Percentiles rank a stretch among this genome's conserved stretches.
phyloP scores from a whole-genome alignment of 2,888 invertebrate genomes.

The Periphyllus acericola region DNA sequence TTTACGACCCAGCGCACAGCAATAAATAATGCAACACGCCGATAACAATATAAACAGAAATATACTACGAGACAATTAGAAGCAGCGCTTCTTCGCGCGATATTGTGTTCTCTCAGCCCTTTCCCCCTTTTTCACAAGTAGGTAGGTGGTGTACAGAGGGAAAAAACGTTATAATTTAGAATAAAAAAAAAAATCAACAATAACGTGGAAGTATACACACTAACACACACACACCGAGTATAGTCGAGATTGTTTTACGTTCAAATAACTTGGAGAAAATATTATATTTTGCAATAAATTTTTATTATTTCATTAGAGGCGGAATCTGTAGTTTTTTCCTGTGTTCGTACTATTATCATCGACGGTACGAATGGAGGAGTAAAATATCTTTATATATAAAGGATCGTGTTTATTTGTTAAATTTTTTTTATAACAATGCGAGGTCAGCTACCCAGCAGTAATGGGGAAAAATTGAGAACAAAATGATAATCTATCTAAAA shows the following conservation, averaged over 20 bases:
- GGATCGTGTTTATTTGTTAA: slow-evolving; percentile 7
- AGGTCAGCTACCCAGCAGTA: neutral
- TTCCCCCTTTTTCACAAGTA: neutral
- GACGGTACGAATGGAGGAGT: neutral
- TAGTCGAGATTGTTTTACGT: neutral
- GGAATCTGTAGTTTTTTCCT: neutral
- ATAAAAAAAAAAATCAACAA: neutral
- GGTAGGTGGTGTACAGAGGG: neutral
- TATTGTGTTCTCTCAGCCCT: neutral
- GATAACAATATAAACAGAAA: neutral
- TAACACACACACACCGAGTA: neutral
- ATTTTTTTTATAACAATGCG: neutral
- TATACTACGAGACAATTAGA: neutral
- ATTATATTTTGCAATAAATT: slow-evolving; percentile 7
- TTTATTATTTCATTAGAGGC: slow-evolving; percentile 22
- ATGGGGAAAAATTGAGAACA: neutral
- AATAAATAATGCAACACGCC: neutral
- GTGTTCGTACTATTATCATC: neutral
- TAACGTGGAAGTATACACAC: neutral
- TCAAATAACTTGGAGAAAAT: slow-evolving; percentile 4
- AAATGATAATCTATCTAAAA: neutral
- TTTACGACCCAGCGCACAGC: neutral
- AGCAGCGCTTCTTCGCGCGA: neutral
- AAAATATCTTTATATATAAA: slow-evolving; percentile 16
- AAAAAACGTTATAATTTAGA: neutral